A percentile compares a stretch with the other conserved stretches of the same genome.
These are phyloP conservation scores for Chaetops frenatus DNA, from an alignment of 2,113 vertebrate species.

Conservation along the genomic window DNA sequence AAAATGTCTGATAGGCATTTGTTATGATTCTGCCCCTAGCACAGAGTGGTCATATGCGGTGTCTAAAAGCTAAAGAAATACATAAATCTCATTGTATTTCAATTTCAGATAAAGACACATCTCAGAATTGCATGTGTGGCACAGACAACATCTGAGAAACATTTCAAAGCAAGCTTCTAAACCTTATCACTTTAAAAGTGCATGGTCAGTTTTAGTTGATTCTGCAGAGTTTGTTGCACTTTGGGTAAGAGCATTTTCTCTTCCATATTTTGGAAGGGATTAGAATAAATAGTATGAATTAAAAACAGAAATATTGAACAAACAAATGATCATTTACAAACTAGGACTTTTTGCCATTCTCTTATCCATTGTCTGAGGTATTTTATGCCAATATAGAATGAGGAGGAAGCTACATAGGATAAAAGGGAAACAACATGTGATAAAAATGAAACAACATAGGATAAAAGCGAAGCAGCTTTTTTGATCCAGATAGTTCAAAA, in stretches of 20 bases:
- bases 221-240: not conserved
- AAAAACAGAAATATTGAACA: not conserved
- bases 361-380: not conserved
- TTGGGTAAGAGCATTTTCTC: not conserved
- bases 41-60: not conserved
- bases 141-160: not conserved
- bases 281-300: not conserved
- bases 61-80: not conserved
- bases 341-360: fast-evolving
- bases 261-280: not conserved
- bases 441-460: not conserved
- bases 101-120: not conserved
- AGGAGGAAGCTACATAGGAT: not conserved
- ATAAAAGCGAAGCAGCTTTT: not conserved
- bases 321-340: not conserved
- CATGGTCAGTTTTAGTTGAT: not conserved
- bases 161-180: not conserved
- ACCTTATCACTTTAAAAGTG: not conserved
- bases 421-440: not conserved
- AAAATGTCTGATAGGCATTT: not conserved
- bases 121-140: not conserved
- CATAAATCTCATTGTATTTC: not conserved
- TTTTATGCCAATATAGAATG: not conserved
- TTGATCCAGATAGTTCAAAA: not conserved
- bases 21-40: not conserved